These are phyloP conservation scores for Medauroidea extradentata DNA, from an alignment of 1,140 invertebrate genomes.

Conservation along the genomic window DNA sequence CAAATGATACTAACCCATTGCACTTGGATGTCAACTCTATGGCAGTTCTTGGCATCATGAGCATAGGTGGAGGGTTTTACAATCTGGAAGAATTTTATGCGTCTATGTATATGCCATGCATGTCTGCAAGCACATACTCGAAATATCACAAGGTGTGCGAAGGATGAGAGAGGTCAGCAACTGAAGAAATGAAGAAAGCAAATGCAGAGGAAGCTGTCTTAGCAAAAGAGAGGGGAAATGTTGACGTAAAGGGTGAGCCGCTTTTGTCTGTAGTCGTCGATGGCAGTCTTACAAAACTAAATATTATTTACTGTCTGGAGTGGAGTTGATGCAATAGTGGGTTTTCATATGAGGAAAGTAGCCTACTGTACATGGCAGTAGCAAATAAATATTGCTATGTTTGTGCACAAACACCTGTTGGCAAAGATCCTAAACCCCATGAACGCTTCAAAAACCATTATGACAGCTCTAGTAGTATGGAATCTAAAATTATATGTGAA, in stretches of 20 bases:
- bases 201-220: background rate
- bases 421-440: constrained; percentile 18
- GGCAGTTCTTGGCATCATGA: background rate
- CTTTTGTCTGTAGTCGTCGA: constrained; percentile 34
- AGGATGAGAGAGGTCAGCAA: too few species aligned
- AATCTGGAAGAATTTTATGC: background rate
- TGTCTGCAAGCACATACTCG: background rate
- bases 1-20: too few species aligned
- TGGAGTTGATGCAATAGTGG: constrained; percentile 35
- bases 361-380: constrained; percentile 37
- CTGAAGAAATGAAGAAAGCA: too few species aligned
- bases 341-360: constrained; percentile 35
- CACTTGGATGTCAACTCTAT: background rate
- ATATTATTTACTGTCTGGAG: constrained; percentile 23
- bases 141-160: too few species aligned
- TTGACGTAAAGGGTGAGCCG: constrained; percentile 22
- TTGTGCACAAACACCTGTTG: constrained; percentile 27
- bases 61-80: background rate
- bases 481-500: constrained; percentile 38
- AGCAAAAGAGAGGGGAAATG: constrained; percentile 12
- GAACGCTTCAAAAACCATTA: constrained; percentile 36
- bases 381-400: constrained; percentile 41
- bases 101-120: background rate
- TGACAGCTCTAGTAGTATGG: constrained; percentile 36
- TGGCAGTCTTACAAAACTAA: constrained; percentile 20